Percentiles rank a stretch among this genome's conserved stretches.
Conservation (phyloP, 2,888 invertebrate species). For the Laspeyria flexula region DNA sequence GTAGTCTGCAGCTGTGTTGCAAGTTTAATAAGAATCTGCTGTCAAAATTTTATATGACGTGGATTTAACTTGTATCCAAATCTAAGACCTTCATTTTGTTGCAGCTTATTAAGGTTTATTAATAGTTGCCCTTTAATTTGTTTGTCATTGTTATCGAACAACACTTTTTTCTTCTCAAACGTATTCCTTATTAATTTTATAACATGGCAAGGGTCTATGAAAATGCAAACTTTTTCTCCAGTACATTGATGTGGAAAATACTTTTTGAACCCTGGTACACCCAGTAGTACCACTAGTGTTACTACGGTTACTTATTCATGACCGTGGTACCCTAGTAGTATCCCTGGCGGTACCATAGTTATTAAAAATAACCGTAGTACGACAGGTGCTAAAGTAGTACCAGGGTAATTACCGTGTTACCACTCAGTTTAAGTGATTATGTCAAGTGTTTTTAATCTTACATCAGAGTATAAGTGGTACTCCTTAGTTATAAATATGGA, state of each 20-base stretch:
- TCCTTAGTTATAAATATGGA: too few species aligned
- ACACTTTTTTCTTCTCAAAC: constrained; percentile 26
- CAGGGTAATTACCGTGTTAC: too few species aligned
- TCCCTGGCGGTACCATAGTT: too few species aligned
- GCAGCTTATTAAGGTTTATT: constrained; percentile 24
- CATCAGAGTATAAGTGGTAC: too few species aligned
- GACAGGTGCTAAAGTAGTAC: too few species aligned
- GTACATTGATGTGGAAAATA: constrained; percentile 34
- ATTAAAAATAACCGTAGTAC: too few species aligned
- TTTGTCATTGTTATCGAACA: constrained; percentile 18
- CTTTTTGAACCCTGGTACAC: too few species aligned
- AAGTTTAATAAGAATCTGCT: constrained; percentile 26
- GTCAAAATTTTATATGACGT: constrained; percentile 18
- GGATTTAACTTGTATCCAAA: constrained; percentile 27
- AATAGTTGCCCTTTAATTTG: constrained; percentile 34
- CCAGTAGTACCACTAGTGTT: too few species aligned
- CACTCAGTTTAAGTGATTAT: too few species aligned
- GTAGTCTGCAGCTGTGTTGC: constrained; percentile 17
- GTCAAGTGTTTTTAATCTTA: too few species aligned
- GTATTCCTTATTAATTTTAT: constrained; percentile 36
- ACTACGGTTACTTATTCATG: too few species aligned
- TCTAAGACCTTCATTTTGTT: constrained; percentile 21
- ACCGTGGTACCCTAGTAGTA: too few species aligned
- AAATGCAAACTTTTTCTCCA: constrained; percentile 25
- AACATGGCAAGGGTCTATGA: constrained; percentile 39